These are phyloP conservation scores for Apamea monoglypha DNA, from an alignment of 2,888 invertebrate genomes.

Conservation along the genomic window DNA sequence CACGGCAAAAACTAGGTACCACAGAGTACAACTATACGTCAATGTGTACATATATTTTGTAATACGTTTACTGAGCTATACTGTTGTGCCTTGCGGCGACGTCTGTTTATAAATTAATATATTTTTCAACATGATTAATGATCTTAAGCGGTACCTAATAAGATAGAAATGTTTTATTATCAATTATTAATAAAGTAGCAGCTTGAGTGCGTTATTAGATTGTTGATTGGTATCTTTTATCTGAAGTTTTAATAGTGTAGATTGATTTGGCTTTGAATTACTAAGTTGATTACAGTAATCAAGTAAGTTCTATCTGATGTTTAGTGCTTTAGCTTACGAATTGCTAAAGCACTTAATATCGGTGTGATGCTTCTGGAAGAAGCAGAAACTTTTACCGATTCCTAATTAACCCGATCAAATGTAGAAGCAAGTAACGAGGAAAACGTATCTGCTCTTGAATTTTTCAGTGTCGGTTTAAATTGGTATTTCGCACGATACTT, in stretches of 20 bases:
- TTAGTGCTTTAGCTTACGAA: too few species aligned
- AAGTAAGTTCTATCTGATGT: conserved; percentile 9
- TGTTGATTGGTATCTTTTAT: conserved; percentile 33
- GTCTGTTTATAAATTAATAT: conserved; percentile 41
- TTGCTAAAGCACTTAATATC: not conserved
- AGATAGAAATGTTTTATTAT: conserved; percentile 41
- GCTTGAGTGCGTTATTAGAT: conserved; percentile 25
- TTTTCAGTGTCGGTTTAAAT: not conserved
- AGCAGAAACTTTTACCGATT: not conserved
- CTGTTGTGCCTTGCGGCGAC: conserved; percentile 45
- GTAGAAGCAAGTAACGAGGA: not conserved
- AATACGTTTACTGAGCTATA: conserved; percentile 40
- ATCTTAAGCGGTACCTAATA: conserved; percentile 35
- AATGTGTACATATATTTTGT: conserved; percentile 49
- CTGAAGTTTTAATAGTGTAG: not conserved
- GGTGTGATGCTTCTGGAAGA: not conserved
- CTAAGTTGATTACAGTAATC: conserved; percentile 22
- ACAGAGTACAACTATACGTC: not conserved
- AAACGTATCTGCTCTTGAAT: not conserved
- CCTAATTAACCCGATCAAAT: not conserved
- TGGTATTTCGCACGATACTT: not conserved
- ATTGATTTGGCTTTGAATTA: conserved; percentile 22
- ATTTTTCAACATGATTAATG: conserved; percentile 48
- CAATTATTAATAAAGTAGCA: conserved; percentile 34
- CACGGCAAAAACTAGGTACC: conserved; percentile 62